These are phyloP conservation scores for Athalia circularis DNA, from an alignment of 2,888 invertebrate species.

Conservation along the genomic window DNA sequence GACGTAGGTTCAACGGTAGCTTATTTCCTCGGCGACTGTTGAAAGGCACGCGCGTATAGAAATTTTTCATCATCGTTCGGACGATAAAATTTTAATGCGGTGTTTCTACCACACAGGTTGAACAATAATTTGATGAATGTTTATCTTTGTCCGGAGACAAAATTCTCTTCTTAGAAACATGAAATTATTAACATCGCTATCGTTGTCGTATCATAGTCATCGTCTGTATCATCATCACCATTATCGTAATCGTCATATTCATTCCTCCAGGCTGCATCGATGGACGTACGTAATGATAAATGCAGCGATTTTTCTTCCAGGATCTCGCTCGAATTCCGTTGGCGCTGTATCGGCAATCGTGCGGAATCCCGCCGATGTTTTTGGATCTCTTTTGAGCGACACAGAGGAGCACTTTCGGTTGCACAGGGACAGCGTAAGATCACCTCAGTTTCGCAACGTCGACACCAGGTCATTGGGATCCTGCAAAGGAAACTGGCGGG, in stretches of 20 bases:
- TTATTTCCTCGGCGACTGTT: slow-evolving; percentile 16
- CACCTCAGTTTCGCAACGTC: slow-evolving; percentile 35
- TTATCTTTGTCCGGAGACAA: not conserved
- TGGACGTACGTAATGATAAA: not conserved
- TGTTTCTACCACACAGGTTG: slow-evolving; percentile 7
- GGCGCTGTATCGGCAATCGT: slow-evolving; percentile 75
- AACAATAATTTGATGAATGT: not conserved
- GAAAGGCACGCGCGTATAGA: not conserved
- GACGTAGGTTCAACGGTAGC: not conserved
- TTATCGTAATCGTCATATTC: not conserved
- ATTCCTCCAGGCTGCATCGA: too few relatives aligned
- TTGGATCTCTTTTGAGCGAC: slow-evolving; percentile 78
- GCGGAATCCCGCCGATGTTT: slow-evolving; percentile 76
- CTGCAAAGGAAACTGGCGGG: not conserved
- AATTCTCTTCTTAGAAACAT: not conserved
- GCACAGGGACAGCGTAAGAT: slow-evolving; percentile 76
- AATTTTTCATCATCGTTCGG: slow-evolving; percentile 9
- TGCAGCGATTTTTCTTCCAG: slow-evolving; percentile 69
- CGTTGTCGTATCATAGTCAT: not conserved
- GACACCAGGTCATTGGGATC: slow-evolving; percentile 31
- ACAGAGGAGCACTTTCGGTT: slow-evolving; percentile 77
- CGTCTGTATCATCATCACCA: not conserved
- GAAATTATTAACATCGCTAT: not conserved
- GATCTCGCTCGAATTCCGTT: slow-evolving; percentile 84
- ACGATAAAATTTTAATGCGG: slow-evolving; percentile 5